phyloP scores from a whole-genome alignment of 2,888 invertebrate species.

The Agrochola litura region DNA sequence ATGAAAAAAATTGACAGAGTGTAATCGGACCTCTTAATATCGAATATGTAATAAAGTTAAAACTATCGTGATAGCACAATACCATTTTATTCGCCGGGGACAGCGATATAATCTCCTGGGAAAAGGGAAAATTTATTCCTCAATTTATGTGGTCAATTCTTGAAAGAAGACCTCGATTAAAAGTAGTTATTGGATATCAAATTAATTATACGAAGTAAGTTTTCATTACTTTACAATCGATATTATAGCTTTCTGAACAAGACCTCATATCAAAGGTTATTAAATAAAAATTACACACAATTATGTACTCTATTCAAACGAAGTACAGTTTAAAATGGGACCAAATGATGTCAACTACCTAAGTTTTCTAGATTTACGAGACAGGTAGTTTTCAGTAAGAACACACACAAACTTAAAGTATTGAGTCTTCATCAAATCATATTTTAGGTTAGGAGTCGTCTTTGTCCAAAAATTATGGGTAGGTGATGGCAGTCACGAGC shows the following conservation, averaged over 20 bases:
- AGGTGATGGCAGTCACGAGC: no score
- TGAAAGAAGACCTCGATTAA: not conserved
- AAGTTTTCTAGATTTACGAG: conserved; percentile 7
- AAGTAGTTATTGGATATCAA: conserved; percentile 13
- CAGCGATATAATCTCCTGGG: no score
- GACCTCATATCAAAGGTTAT: not conserved
- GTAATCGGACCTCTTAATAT: no score
- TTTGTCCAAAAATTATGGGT: not conserved
- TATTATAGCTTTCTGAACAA: conserved; percentile 24
- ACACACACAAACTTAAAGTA: no score
- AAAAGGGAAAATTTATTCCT: no score
- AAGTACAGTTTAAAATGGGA: not conserved
- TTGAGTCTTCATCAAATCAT: conserved; percentile 4
- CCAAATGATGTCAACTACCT: not conserved
- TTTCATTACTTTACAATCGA: conserved; percentile 22
- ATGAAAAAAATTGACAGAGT: no score
- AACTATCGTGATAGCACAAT: no score
- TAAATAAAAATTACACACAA: not conserved
- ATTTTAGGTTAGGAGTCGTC: conserved; percentile 3
- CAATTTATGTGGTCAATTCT: not conserved
- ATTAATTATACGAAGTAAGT: conserved; percentile 6
- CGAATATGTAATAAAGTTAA: no score
- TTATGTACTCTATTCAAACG: conserved; percentile 1
- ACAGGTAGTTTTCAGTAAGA: conserved; percentile 6
- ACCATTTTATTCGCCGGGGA: no score